Percentiles rank a stretch among this genome's conserved stretches.
phyloP scores from a whole-genome alignment of 1,140 invertebrate species.

The Onthophagus taurus region DNA sequence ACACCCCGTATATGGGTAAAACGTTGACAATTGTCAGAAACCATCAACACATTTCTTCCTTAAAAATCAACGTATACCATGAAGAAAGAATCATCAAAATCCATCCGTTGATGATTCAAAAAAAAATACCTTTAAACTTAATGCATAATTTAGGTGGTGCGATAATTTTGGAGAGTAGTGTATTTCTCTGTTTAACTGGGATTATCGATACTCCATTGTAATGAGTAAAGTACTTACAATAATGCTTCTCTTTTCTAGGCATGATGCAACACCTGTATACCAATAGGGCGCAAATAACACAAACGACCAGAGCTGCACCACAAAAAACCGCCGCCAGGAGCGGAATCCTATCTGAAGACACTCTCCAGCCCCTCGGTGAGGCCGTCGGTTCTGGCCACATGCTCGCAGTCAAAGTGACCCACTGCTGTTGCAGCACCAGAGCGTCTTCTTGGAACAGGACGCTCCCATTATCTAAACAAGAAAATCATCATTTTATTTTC shows the following conservation, averaged over 20 bases:
- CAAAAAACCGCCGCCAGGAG: constrained; percentile 43
- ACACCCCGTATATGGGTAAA: no score
- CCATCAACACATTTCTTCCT: no score
- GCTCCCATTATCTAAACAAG: constrained; percentile 19
- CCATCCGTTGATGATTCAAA: no score
- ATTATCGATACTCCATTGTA: background rate
- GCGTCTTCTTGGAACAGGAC: constrained; percentile 16
- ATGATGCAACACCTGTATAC: constrained; percentile 45
- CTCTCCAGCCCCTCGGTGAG: constrained; percentile 35
- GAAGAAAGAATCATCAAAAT: no score
- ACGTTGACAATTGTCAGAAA: no score
- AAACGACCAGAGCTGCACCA: constrained; percentile 41
- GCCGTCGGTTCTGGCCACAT: constrained; percentile 38
- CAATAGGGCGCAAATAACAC: constrained; percentile 39
- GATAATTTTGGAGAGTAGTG: no score
- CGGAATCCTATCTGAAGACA: constrained; percentile 41
- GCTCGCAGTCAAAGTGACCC: constrained; percentile 43
- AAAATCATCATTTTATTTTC: no score
- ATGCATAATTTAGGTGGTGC: no score
- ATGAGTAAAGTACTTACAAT: constrained; percentile 37
- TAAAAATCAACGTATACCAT: no score
- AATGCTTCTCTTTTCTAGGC: constrained; percentile 42
- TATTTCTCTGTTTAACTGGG: background rate
- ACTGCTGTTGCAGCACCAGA: constrained; percentile 39
- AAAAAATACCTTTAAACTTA: no score